Evolutionary conservation across 2,797 vertebrate species (phyloP), one percentile per base, ranked within the genome.

Genomic region (Phalloptychus januarius): DNA sequence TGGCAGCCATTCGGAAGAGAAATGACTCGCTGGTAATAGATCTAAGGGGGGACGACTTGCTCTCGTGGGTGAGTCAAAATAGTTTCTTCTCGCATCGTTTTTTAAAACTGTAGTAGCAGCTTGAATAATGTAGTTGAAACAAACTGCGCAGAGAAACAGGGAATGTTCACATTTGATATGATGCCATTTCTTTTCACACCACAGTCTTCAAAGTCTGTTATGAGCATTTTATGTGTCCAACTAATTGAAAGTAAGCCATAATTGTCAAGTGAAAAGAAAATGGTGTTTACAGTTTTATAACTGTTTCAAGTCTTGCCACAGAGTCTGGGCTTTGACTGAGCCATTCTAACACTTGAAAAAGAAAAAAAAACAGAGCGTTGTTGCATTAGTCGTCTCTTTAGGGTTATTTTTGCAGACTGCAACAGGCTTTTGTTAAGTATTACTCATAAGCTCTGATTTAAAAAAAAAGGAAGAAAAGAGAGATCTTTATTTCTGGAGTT

Each of bases 1-100:
- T 98, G 97, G 96, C 95, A 84, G 91, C 96, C 23, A 91, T 97
- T 89, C 95, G 97, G 31, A 98, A 97, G 83, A 97, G 96, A 90
- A 97, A 97, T 2, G 98, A 98, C 88, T 97, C 96, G 18, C 97
- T 97, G 18, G 97, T 98, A 82, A 97, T 97, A 89, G 97, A 96
- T 93, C 96, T 97, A 76, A 99, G 98, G 84, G 98, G 97, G 82
- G 97, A 99, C 42, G 97, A 99, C 90, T 92, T 99, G 91, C 95
- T 98, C 80, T 96, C 92, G 79, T 98, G 98, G 98, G 98, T 99
- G 96, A 97, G 54, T 72, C 85, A 77, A 86, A 90, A 91, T 87
- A 83, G 88, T 85, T 74, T 80, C 54, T 52, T 87, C 79, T 90
- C 50, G 85, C 82, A 84, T 78, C 80, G 83, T 88, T 83, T 77